Evolutionary conservation across 2,113 vertebrate species (phyloP).

Genomic region (rabbit (Oryctolagus cuniculus)): DNA sequence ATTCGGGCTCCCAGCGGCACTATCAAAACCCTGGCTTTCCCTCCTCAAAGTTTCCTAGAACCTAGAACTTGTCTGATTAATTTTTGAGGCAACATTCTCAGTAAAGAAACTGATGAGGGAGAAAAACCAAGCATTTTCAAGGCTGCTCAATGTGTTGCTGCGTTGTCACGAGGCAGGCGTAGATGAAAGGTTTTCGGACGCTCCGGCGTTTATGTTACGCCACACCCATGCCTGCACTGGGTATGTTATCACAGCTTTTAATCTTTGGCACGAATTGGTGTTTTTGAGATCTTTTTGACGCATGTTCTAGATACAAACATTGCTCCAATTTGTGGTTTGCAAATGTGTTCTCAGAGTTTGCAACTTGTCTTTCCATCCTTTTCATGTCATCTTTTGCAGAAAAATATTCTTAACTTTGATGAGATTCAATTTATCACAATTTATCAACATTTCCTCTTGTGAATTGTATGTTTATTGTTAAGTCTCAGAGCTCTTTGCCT

Average conservation of each 20-base stretch:
- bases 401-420: not conserved
- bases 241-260: no score
- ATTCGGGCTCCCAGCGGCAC: not conserved
- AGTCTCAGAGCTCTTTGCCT: not conserved
- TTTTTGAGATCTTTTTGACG: not conserved
- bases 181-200: no score
- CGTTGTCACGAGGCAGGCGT: not conserved
- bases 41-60: not conserved
- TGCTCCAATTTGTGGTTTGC: not conserved
- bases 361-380: not conserved
- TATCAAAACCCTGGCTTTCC: not conserved
- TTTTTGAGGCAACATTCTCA: not conserved
- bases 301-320: not conserved
- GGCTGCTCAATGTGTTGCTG: not conserved
- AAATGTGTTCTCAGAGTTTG: not conserved
- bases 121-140: not conserved
- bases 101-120: not conserved
- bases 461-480: not conserved
- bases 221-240: fast-evolving
- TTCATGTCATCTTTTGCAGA: not conserved
- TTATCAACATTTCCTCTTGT: not conserved
- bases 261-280: not conserved
- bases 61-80: not conserved
- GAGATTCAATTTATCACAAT: not conserved
- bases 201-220: not conserved